Evolutionary conservation across 2,888 invertebrate genomes (phyloP), one percentile per base, ranked within the genome.

Genomic region (Eutolmus rufibarbis): DNA sequence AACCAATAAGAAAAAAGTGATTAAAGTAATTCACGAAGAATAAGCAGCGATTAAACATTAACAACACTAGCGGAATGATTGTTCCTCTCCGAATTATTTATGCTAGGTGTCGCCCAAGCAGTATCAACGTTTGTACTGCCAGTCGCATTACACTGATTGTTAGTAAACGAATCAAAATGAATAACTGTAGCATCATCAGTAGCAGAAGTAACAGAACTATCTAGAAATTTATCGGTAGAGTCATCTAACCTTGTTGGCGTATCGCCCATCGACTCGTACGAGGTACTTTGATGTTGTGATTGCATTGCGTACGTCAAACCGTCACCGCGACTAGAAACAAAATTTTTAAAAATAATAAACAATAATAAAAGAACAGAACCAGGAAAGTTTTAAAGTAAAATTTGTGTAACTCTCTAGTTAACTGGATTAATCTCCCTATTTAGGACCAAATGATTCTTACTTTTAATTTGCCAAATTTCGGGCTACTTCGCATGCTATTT

Each of bases 231-330:
- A 91, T 92, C 92, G 90, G 92, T 92, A 88, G 92, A 90, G 89
- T 91, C 91, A 89, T 95, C 96, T 96, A 95, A 96, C 96, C 96
- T 96, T 94, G 95, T 95, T 93, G 95, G 95, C 93, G 95, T 96
- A 93, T 95, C 96, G 94, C 97, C 97, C 97, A 97, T 97, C 91
- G 97, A 97, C 94, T 97, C 96, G 95, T 97, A 97, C 91, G 94
- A 94, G 93, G 94, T 94, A 92, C 94, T 93, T 93, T 96, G 96
- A 91, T 94, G 94, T 91, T 94, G 94, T 91, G 95, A 95, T 91
- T 96, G 95, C 92, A 96, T 96, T 91, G 96, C 96, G 94, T 94
- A 98, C 93, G 95, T 95, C 93, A 96, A 95, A 94, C 97, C 98
- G 94, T 97, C 97, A 93, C 97, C 97, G 94, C 96, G 94, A 96